These are phyloP conservation scores for Pimephales promelas DNA, from an alignment of 2,113 vertebrate species.

Conservation along the genomic window DNA sequence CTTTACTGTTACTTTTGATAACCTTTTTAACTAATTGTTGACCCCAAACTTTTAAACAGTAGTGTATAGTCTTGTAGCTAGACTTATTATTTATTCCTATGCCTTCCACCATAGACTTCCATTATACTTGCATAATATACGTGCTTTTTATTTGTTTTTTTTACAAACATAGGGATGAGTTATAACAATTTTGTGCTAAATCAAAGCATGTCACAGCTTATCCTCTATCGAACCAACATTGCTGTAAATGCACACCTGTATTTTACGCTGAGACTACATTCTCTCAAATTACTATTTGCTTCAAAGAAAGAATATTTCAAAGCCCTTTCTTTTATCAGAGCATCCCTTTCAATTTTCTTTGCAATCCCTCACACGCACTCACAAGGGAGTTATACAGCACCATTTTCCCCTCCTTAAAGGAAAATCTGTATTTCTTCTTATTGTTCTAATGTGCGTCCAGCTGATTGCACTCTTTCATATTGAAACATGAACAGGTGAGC, in stretches of 20 bases:
- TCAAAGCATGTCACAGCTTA: not conserved
- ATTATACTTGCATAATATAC: not conserved
- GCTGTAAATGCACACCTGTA: not conserved
- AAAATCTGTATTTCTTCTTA: not conserved
- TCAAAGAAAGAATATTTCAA: not conserved
- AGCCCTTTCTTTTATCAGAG: not conserved
- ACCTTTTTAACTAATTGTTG: not conserved
- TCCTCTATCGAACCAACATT: not conserved
- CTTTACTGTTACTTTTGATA: not conserved
- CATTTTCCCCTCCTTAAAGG: not conserved
- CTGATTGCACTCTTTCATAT: slow-evolving; percentile 48
- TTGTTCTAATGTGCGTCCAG: not conserved
- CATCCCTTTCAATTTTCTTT: not conserved
- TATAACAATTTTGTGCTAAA: not conserved
- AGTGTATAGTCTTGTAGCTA: not conserved
- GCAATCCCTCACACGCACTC: slow-evolving; percentile 15
- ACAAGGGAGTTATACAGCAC: not conserved
- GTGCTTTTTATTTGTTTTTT: not conserved
- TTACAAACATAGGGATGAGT: not conserved
- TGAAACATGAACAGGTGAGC: slow-evolving; percentile 50
- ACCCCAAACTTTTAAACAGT: not conserved
- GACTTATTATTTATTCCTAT: too few relatives aligned
- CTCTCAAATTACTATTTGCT: not conserved
- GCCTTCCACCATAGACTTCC: not conserved
- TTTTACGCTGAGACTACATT: not conserved